Conservation (phyloP, 2,888 invertebrate genomes). For the Incurvaria masculella region DNA sequence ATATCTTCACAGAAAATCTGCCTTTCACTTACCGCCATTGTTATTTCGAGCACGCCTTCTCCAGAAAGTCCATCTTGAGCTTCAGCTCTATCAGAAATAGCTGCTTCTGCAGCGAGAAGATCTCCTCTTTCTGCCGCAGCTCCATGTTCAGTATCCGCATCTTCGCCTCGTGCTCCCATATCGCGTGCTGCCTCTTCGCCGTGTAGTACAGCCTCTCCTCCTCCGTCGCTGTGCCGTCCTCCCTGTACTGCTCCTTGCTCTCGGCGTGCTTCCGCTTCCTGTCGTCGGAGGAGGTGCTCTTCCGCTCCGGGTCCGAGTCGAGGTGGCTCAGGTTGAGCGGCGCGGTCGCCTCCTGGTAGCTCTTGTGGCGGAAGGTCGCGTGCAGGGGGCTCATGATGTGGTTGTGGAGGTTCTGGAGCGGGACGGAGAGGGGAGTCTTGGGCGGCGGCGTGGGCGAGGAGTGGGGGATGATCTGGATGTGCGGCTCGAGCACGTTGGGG, state of each 20-base stretch:
- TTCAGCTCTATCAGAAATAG: conserved; percentile 47
- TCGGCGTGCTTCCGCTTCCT: background rate
- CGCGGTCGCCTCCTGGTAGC: conserved; percentile 44
- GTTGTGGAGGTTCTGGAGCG: conserved; percentile 27
- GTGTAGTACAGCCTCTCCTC: conserved; percentile 36
- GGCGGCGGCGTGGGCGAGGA: conserved; percentile 34
- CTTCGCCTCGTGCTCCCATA: conserved; percentile 51
- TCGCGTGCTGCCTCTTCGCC: conserved; percentile 47
- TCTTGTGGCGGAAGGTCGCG: conserved; percentile 30
- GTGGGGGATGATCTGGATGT: conserved; percentile 44
- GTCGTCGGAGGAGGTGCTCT: conserved; percentile 6
- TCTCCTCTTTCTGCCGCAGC: conserved; percentile 46
- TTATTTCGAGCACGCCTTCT: conserved; percentile 47
- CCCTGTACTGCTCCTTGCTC: background rate
- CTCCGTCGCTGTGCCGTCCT: conserved; percentile 15
- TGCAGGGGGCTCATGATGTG: conserved; percentile 32
- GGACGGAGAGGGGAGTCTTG: conserved; percentile 22
- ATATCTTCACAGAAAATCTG: background rate
- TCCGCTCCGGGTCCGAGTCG: conserved; percentile 20
- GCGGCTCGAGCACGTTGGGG: conserved; percentile 47
- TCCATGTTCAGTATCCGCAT: conserved; percentile 54
- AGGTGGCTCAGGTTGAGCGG: conserved; percentile 46
- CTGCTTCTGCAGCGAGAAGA: conserved; percentile 50
- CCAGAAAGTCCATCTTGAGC: conserved; percentile 52
- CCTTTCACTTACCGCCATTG: conserved; percentile 1